Conservation (phyloP, 1,140 invertebrate genomes). For the Coptotermes formosanus region DNA sequence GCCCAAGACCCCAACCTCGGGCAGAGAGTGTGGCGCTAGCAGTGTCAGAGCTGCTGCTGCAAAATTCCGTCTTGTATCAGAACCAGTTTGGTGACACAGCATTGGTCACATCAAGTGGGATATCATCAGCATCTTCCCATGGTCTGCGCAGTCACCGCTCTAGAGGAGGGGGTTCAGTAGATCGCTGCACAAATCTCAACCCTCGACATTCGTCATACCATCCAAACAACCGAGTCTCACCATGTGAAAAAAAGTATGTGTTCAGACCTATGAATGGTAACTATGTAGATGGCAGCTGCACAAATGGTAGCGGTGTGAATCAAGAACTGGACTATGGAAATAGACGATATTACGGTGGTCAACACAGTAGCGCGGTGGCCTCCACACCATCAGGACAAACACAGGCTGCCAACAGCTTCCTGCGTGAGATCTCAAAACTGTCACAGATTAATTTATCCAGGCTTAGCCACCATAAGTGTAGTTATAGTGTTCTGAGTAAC, state of each 20-base stretch:
- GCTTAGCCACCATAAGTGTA: constrained; percentile 65
- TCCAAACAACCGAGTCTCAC: constrained; percentile 46
- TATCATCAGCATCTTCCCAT: neutral
- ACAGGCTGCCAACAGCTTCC: constrained; percentile 49
- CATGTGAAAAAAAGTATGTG: constrained; percentile 47
- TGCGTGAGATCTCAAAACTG: constrained; percentile 70
- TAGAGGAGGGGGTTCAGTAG: constrained; percentile 42
- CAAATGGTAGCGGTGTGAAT: constrained; percentile 35
- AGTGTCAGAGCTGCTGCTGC: constrained; percentile 55
- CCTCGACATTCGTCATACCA: constrained; percentile 44
- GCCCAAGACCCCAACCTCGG: constrained; percentile 69
- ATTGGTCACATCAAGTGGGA: constrained; percentile 46
- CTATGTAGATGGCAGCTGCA: constrained; percentile 31
- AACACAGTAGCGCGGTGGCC: constrained; percentile 17
- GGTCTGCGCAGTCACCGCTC: constrained; percentile 43
- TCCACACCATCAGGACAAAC: neutral
- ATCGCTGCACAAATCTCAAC: constrained; percentile 42
- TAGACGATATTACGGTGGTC: constrained; percentile 28
- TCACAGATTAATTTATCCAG: constrained; percentile 70
- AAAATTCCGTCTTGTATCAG: neutral
- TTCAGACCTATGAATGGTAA: constrained; percentile 45
- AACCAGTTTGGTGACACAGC: constrained; percentile 40
- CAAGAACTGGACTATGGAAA: constrained; percentile 35
- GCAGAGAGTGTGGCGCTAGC: constrained; percentile 62
- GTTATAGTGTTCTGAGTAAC: constrained; percentile 66